Evolutionary conservation across 1,140 invertebrate species (phyloP).

Genomic region (Papilio xuthus): DNA sequence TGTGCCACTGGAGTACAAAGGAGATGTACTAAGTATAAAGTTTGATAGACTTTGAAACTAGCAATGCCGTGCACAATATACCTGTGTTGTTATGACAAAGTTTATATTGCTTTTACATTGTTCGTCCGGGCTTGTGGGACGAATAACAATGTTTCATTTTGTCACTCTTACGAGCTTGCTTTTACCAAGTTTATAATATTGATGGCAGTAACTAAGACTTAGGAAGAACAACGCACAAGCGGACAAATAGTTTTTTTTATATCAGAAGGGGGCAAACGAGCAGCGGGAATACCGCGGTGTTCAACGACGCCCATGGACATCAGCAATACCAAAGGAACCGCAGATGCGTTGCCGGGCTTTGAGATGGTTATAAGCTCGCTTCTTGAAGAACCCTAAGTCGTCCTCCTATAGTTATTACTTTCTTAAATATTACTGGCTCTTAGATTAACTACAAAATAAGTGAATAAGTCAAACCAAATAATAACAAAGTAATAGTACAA

Average conservation of each 20-base stretch:
- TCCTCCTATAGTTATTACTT: no score
- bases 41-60: constrained; percentile 28
- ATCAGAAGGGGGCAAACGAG: no score
- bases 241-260: no score
- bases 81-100: constrained; percentile 22
- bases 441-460: background rate
- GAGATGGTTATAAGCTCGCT: no score
- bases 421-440: background rate
- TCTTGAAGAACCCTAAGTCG: no score
- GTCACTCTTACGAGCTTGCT: constrained; percentile 14
- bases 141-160: constrained; percentile 28
- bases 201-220: background rate
- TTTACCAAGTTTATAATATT: constrained; percentile 8
- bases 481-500: background rate
- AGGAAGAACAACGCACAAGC: background rate
- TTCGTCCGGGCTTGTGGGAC: background rate
- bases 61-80: constrained; percentile 10
- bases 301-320: no score
- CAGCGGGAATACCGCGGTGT: no score
- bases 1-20: constrained; percentile 20
- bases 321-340: no score
- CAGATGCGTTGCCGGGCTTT: no score
- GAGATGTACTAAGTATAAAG: constrained; percentile 8
- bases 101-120: constrained; percentile 4
- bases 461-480: background rate